Conservation (phyloP, 2,797 vertebrate species). For the Poeciliopsis paucimaculata region DNA sequence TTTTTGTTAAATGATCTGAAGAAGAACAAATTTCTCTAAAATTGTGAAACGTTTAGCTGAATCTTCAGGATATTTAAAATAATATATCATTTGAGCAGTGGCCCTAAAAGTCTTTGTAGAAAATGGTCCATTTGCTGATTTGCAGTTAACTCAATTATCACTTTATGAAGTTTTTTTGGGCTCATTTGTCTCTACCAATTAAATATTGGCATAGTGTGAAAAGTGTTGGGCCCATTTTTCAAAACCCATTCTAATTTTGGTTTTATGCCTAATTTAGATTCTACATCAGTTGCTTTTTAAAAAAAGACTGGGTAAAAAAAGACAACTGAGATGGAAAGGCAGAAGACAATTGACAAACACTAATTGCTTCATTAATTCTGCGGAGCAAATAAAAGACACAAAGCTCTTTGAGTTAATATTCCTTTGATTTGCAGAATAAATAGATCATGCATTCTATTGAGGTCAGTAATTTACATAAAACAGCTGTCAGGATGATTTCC, state of each 20-base stretch:
- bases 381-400: slow-evolving; percentile 3
- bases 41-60: neutral
- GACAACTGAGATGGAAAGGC: neutral
- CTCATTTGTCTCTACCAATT: slow-evolving; percentile 4
- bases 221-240: neutral
- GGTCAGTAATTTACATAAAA: slow-evolving; percentile 3
- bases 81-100: slow-evolving; percentile 1
- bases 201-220: neutral
- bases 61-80: neutral
- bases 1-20: neutral
- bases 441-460: neutral
- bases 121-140: neutral
- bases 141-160: neutral
- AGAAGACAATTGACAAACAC: slow-evolving; percentile 9
- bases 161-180: neutral
- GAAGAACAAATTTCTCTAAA: neutral
- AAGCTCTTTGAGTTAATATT: slow-evolving; percentile 18
- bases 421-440: slow-evolving; percentile 15
- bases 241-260: slow-evolving; percentile 2
- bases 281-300: slow-evolving; percentile 2
- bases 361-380: slow-evolving; percentile 13
- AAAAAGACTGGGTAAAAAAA: neutral
- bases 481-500: slow-evolving; percentile 16
- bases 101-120: neutral
- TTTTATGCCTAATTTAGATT: slow-evolving; percentile 10